phyloP scores from a whole-genome alignment of 1,140 invertebrate species.

The Macrocentrus cingulum region DNA sequence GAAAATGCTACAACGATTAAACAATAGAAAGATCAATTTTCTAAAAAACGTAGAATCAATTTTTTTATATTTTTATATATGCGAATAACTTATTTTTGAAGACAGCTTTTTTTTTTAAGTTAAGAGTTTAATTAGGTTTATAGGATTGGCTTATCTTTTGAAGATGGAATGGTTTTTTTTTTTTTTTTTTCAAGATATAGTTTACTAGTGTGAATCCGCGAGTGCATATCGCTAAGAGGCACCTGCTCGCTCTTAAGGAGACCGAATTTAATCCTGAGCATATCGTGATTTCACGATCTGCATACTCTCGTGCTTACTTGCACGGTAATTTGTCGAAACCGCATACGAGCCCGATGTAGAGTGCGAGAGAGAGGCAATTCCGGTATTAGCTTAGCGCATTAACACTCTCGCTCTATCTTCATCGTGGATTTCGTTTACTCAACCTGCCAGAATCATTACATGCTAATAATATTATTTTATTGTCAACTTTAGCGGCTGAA shows the following conservation, averaged over 20 bases:
- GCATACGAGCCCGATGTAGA: background rate
- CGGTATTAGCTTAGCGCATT: slow-evolving; percentile 42
- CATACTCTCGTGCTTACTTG: slow-evolving; percentile 42
- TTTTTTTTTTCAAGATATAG: slow-evolving; percentile 10
- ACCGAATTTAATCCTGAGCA: slow-evolving; percentile 42
- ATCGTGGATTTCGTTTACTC: slow-evolving; percentile 34
- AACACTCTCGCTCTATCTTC: slow-evolving; percentile 31
- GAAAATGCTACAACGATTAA: too few species aligned
- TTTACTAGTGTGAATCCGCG: slow-evolving; percentile 9
- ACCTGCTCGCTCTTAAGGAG: slow-evolving; percentile 27
- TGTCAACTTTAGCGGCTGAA: background rate
- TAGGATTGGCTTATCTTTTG: too few species aligned
- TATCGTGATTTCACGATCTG: slow-evolving; percentile 48
- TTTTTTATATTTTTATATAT: too few species aligned
- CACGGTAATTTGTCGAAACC: slow-evolving; percentile 36
- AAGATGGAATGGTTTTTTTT: too few species aligned
- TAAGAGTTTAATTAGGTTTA: too few species aligned
- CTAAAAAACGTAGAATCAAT: too few species aligned
- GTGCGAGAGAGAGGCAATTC: slow-evolving; percentile 1
- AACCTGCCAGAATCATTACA: background rate
- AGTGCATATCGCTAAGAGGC: slow-evolving; percentile 22
- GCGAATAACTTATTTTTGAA: too few species aligned
- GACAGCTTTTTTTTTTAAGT: too few species aligned
- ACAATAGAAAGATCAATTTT: too few species aligned
- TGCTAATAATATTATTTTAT: slow-evolving; percentile 16